These are phyloP conservation scores for Platysteira castanea DNA, from an alignment of 2,113 vertebrate genomes.

Conservation along the genomic window DNA sequence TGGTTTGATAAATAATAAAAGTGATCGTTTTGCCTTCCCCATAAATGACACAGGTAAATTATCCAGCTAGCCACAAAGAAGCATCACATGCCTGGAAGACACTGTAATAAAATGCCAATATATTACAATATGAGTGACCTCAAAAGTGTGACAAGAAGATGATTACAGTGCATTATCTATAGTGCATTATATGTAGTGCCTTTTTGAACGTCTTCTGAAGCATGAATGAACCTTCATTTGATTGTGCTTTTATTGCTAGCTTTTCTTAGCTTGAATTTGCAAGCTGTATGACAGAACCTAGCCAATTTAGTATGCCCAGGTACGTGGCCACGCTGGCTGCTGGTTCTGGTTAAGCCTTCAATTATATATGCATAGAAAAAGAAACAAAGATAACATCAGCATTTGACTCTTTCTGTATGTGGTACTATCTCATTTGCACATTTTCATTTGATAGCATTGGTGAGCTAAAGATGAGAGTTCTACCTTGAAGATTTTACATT, in stretches of 20 bases:
- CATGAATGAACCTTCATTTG: conserved; percentile 42
- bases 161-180: conserved; percentile 34
- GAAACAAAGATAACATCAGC: neutral
- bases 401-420: neutral
- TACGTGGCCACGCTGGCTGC: fast-evolving
- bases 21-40: neutral
- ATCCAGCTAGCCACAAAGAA: conserved; percentile 9
- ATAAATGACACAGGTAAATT: conserved; percentile 30
- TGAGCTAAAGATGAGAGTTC: neutral
- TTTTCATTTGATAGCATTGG: neutral
- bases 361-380: neutral
- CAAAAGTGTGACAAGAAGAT: conserved; percentile 44
- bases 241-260: neutral
- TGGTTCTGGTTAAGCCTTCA: neutral
- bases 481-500: neutral
- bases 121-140: conserved; percentile 33
- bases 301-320: neutral
- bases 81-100: neutral
- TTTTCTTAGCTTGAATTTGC: conserved; percentile 9
- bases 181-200: neutral
- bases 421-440: neutral
- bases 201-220: conserved; percentile 23
- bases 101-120: conserved; percentile 14
- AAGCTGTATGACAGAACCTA: neutral
- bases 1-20: conserved; percentile 26